These are phyloP conservation scores for Bathynomus jamesi DNA, from an alignment of 1,140 invertebrate genomes.

Conservation along the genomic window DNA sequence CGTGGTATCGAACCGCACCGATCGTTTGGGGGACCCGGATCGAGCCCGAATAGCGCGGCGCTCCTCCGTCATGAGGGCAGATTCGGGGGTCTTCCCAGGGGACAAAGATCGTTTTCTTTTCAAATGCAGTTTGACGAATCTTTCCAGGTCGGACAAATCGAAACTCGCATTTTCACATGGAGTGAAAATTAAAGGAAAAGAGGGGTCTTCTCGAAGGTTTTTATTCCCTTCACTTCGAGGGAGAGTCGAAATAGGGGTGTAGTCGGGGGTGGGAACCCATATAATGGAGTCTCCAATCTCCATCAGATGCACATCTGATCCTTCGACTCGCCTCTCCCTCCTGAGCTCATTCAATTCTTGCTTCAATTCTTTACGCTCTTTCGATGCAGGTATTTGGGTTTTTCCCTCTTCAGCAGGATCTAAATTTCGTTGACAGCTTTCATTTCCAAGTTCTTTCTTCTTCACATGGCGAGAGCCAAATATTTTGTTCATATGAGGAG, in stretches of 20 bases:
- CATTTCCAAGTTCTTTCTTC: neutral
- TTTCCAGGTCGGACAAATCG: constrained; percentile 25
- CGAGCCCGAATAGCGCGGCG: neutral
- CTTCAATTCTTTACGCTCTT: too few species aligned
- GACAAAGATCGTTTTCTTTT: constrained; percentile 11
- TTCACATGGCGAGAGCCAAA: constrained; percentile 31
- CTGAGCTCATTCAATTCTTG: too few species aligned
- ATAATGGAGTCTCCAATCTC: neutral
- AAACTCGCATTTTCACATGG: constrained; percentile 16
- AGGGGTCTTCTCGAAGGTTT: neutral
- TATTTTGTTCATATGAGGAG: constrained; percentile 37
- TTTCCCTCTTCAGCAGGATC: neutral
- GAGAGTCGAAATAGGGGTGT: constrained; percentile 33
- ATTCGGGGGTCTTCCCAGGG: neutral
- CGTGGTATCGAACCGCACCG: constrained; percentile 26
- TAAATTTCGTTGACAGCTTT: too few species aligned
- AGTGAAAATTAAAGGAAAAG: neutral
- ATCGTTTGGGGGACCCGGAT: constrained; percentile 10
- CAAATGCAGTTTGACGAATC: constrained; percentile 25
- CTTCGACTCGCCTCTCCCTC: neutral
- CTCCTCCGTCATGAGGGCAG: neutral
- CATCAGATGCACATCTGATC: neutral
- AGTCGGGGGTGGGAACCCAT: constrained; percentile 33
- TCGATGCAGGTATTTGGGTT: too few species aligned
- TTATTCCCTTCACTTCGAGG: constrained; percentile 5